Evolutionary conservation across 2,797 vertebrate genomes (phyloP), one percentile per base, ranked within the genome.

Genomic region (Anabas testudineus): DNA sequence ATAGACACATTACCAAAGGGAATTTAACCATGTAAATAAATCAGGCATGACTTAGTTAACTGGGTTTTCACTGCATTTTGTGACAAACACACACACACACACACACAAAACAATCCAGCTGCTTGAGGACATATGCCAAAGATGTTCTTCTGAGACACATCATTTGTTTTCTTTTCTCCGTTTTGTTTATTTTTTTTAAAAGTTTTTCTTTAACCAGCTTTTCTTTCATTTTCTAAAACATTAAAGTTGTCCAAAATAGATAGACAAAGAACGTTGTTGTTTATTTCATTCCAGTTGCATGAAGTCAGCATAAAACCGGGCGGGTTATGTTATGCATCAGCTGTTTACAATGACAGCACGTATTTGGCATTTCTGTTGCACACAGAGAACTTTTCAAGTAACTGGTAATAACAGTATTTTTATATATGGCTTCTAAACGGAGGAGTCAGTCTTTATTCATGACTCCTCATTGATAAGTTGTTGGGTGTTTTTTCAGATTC

Each of bases 1-100:
- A 65, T 49, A 54, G 45, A 37, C 18, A 42, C 41, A 70, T 39
- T 52, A 56, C 39, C 54, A 53, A 62, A 56, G 48, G 62, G 26
- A 41, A 67, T 64, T 77, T 71, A 61, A 19, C 43, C 28, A 52
- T 32, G 39, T 45, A 59, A 68, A 62, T 76, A 62, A 61, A 55
- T 59, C 65, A 66, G 52, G 3, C 26, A 39, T 21, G 18, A 61
- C 32, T 71, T n/a, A 24, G 46, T 15, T 28, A 30, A 13, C 43
- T 60, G 13, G 63, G 47, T 64, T 59, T 51, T 46, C 5, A 28
- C 28, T 59, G 18, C 10, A 46, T 67, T 62, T 22, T 22, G 42
- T 51, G 28, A 30, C n/a, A n/a, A n/a, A n/a, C n/a, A n/a, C n/a
- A n/a, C n/a, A n/a, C n/a, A n/a, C n/a, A n/a, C n/a, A n/a, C n/a